A percentile compares a stretch with the other conserved stretches of the same genome.
Conservation (phyloP, 1,140 invertebrate genomes). For the Uloborus diversus region DNA sequence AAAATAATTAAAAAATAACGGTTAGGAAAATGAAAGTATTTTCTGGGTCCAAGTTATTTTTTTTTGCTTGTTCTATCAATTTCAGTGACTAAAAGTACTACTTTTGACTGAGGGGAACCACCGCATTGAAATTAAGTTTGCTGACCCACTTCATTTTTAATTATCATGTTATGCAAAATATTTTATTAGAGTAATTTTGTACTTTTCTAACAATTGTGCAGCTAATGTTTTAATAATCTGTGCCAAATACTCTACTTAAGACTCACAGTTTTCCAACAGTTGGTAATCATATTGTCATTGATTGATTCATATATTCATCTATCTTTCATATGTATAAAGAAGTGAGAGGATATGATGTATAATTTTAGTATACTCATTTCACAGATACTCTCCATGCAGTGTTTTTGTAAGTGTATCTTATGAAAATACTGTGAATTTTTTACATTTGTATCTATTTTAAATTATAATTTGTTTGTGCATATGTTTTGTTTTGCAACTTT, state of each 20-base stretch:
- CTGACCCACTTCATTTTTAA: background rate
- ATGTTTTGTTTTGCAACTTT: no score
- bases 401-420: no score
- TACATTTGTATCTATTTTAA: no score
- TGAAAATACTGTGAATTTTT: no score
- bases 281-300: background rate
- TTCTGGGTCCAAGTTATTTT: background rate
- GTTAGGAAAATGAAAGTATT: no score
- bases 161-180: slow-evolving; percentile 27
- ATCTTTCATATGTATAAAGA: background rate
- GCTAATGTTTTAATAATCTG: slow-evolving; percentile 24
- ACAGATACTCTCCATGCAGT: no score
- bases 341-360: no score
- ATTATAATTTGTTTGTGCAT: no score
- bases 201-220: slow-evolving; percentile 51
- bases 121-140: background rate
- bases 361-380: no score
- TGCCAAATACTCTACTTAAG: slow-evolving; percentile 42
- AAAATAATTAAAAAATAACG: no score
- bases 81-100: background rate
- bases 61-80: background rate
- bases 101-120: background rate
- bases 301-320: background rate
- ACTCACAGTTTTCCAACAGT: slow-evolving; percentile 13
- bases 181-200: slow-evolving; percentile 20